Percentiles rank a stretch among this genome's conserved stretches.
phyloP scores from a whole-genome alignment of 2,113 vertebrate genomes.

The Labrus mixtus region DNA sequence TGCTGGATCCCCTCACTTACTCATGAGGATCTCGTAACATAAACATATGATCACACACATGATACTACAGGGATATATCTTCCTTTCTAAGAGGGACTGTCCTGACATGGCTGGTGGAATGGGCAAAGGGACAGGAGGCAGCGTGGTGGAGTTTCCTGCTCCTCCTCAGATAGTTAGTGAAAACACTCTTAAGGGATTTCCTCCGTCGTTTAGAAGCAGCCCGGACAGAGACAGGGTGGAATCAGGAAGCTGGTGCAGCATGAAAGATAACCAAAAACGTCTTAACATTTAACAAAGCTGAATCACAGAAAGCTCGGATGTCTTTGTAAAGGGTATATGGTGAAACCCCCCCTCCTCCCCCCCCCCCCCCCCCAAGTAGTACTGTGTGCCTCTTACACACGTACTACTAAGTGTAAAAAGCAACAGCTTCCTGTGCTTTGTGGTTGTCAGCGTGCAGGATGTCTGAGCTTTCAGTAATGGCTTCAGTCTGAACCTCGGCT shows the following conservation, averaged over 20 bases:
- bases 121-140: not conserved
- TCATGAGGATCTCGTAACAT: not conserved
- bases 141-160: conserved; percentile 35
- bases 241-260: conserved; percentile 32
- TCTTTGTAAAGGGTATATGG: too few relatives aligned
- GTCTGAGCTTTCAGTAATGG: conserved; percentile 4
- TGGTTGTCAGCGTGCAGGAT: conserved; percentile 34
- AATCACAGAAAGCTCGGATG: not conserved
- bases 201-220: conserved; percentile 5
- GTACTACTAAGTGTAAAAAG: not conserved
- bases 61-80: not conserved
- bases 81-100: not conserved
- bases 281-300: not conserved
- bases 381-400: not conserved
- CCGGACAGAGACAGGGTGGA: conserved; percentile 5
- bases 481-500: not conserved
- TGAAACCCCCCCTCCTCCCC: too few relatives aligned
- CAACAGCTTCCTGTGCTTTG: conserved; percentile 33
- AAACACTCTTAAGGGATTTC: conserved; percentile 55
- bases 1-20: conserved; percentile 1
- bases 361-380: too few relatives aligned
- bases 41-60: not conserved
- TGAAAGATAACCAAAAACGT: not conserved
- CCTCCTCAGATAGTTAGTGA: not conserved
- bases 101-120: not conserved